Conservation (phyloP, 1,140 invertebrate species). For the Parasteatoda tepidariorum region DNA sequence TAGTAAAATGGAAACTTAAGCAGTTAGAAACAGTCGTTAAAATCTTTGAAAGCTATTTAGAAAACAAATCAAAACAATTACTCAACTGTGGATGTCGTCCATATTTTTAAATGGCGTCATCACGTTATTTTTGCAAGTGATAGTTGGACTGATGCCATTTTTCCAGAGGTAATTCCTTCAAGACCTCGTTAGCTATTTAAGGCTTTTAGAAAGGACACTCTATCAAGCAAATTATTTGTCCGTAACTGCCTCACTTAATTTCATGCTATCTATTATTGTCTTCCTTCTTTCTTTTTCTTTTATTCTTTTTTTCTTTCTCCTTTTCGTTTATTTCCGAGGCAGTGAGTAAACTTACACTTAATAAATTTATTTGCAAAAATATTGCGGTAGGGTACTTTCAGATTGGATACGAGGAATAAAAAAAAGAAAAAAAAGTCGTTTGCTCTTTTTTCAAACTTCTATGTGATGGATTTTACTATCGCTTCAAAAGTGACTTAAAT, state of each 20-base stretch:
- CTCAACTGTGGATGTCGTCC: background rate
- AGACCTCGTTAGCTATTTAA: conserved; percentile 51
- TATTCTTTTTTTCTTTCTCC: background rate
- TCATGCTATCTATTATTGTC: background rate
- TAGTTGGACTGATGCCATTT: conserved; percentile 36
- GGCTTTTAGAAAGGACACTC: conserved; percentile 30
- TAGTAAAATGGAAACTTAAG: background rate
- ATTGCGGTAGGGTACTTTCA: background rate
- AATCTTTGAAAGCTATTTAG: background rate
- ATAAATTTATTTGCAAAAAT: background rate
- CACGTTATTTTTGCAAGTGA: conserved; percentile 1
- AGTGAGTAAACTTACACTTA: conserved; percentile 2
- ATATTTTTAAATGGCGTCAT: conserved; percentile 50
- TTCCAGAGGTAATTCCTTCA: conserved; percentile 32
- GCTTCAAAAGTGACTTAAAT: background rate
- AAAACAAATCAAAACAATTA: conserved; percentile 35
- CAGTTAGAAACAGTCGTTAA: background rate
- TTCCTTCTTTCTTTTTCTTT: background rate
- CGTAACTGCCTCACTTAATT: conserved; percentile 42
- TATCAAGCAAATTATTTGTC: conserved; percentile 51
- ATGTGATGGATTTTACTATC: conserved; percentile 1
- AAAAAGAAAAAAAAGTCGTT: background rate
- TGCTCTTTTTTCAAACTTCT: background rate
- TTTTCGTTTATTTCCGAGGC: background rate
- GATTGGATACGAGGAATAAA: background rate